Evolutionary conservation across 2,113 vertebrate species (phyloP).

Genomic region (Promerops cafer): DNA sequence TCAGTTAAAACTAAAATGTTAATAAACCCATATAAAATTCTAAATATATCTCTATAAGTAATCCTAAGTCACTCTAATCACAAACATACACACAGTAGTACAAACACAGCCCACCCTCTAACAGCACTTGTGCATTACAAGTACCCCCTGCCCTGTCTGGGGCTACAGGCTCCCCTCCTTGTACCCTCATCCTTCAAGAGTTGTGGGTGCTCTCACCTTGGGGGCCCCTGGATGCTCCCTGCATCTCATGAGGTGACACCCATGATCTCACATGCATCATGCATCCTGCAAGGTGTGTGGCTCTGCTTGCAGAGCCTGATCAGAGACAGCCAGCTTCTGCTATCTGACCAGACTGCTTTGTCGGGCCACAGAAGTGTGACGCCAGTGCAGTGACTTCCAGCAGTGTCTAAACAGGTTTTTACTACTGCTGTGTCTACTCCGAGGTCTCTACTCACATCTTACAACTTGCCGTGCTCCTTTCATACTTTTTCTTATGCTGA

Average conservation of each 20-base stretch:
- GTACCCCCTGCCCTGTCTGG: too few relatives aligned
- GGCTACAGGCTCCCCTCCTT: background rate
- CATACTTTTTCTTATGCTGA: background rate
- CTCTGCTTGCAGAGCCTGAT: background rate
- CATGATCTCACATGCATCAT: rapidly evolving
- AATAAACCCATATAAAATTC: background rate
- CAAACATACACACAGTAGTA: background rate
- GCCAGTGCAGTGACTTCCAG: background rate
- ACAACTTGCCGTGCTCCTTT: background rate
- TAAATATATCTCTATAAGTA: background rate
- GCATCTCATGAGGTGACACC: background rate
- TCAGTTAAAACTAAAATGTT: background rate
- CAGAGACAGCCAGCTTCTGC: background rate
- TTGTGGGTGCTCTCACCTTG: background rate
- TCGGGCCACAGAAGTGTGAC: background rate
- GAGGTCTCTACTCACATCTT: background rate
- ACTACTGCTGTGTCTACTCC: background rate
- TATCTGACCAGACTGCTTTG: background rate
- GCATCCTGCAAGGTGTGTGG: rapidly evolving
- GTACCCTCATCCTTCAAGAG: too few relatives aligned
- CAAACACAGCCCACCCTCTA: background rate
- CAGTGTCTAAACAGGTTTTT: background rate
- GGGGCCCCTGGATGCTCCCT: background rate
- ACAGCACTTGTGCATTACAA: background rate
- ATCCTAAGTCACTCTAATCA: background rate